Base-by-base conservation (phyloP, 2,113 vertebrate genomes). In the Thryonomys swinderianus region DNA sequence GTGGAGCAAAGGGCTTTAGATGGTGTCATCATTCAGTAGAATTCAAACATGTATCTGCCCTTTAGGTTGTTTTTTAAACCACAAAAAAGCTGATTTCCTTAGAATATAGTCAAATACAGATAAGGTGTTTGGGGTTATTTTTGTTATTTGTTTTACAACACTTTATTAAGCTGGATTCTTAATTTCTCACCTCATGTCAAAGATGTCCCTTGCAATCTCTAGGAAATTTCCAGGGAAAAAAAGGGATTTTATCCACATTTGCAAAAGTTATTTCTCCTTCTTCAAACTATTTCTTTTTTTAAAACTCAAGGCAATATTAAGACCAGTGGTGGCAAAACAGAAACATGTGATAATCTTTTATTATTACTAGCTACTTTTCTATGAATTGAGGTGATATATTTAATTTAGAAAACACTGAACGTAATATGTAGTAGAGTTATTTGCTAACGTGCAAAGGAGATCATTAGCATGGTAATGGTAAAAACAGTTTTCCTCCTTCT, bases 401-500 rank as follows among this genome's bases (percentile, higher is more conserved):
- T 86, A 42, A 95, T 80, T 88, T 69, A 82, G 53, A 76, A 84
- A 93, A 94, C 18, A 37, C 9, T 53, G 27, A 62, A 27, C 9
- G 71, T 4, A 88, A 87, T 88, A 18, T 55, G 73, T 84, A 96
- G 37, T 64, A 76, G 30, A 83, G n/a, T 94, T 40, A 59, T 25
- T 94, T 86, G 37, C n/a, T 95, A 90, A 81, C 84, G 1, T 78
- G 5, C 13, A 86, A 95, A 93, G 30, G 13, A 73, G 1, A 27
- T 51, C 93, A 84, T 88, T 85, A 61, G 73, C 89, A 91, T 82
- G 42, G 37, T 90, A 90, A 81, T 64, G 12, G 17, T 67, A 55
- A 87, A 96, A 94, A 88, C 45, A 96, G 79, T 93, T 89, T 48
- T 27, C 21, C 57, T 81, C 55, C 88, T 42, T 81, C 30, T 79